These are phyloP conservation scores for Trochalopteron elliotii DNA, from an alignment of 2,113 vertebrate genomes.

Conservation along the genomic window DNA sequence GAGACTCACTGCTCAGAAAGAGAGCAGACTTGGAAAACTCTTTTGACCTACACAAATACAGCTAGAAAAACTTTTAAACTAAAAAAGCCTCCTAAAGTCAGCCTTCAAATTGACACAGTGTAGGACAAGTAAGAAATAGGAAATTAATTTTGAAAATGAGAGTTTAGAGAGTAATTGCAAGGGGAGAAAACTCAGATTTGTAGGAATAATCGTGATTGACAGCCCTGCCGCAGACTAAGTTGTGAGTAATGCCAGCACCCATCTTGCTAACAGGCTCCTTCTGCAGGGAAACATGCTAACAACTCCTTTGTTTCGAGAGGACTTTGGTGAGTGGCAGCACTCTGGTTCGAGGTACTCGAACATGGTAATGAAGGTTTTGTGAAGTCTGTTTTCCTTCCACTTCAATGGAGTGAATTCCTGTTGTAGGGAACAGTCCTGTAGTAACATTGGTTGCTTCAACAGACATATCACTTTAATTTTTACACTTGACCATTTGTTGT, in stretches of 20 bases:
- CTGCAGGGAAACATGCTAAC: background rate
- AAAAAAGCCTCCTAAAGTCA: background rate
- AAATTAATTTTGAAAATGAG: slow-evolving; percentile 23
- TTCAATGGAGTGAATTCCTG: background rate
- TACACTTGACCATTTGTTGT: background rate
- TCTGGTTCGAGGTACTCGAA: background rate
- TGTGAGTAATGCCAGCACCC: background rate
- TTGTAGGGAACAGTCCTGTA: background rate
- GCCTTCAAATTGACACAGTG: background rate
- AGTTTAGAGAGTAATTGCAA: background rate
- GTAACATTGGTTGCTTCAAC: background rate
- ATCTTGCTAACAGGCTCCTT: slow-evolving; percentile 7
- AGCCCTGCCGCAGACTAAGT: background rate
- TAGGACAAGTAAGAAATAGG: background rate
- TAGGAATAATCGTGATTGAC: background rate
- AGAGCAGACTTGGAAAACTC: slow-evolving; percentile 21
- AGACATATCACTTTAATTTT: background rate
- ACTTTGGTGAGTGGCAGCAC: background rate
- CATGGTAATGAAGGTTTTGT: background rate
- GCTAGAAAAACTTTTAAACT: slow-evolving; percentile 40
- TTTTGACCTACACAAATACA: slow-evolving; percentile 36
- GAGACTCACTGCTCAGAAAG: background rate
- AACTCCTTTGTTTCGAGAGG: background rate
- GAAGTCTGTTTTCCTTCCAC: slow-evolving; percentile 16
- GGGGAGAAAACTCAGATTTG: background rate